Evolutionary conservation across 2,888 invertebrate genomes (phyloP), one percentile per base, ranked within the genome.

Genomic region (Oeneis ivallda): DNA sequence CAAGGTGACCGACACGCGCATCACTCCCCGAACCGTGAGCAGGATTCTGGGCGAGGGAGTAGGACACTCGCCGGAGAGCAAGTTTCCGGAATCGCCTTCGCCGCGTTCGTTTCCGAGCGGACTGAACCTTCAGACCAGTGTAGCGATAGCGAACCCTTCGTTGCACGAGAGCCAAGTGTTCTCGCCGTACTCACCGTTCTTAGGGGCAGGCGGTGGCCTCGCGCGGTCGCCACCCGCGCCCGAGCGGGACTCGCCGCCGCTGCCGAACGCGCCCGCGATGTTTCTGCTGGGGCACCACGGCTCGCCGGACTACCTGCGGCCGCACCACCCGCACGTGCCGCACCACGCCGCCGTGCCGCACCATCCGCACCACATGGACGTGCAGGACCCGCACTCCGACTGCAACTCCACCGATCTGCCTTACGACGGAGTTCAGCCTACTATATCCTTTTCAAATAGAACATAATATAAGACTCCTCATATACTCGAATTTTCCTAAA

Each of bases 111-210:
- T 94, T 76, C 96, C 96, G 62, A 96, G 97, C 66, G 96, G 97
- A 92, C 94, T 98, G 92, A 96, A 97, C 79, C 93, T 98, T 85
- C 98, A 98, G 74, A 98, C 98, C 68, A 97, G 98, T 70, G 98
- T 98, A 82, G 98, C 98, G 84, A 98, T 98, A 86, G 97, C 98
- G 68, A 98, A 98, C 89, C 98, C 98, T 67, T 96, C 97, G 83
- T 94, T 98, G 77, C 98, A 98, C 93, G 97, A 97, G 93, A 97
- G 97, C 85, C 97, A 97, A 92, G 96, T 97, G 82, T 97, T 97
- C 90, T 97, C 97, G 75, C 97, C 97, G 75, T 97, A 97, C 92
- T 96, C 96, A 81, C 97, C 97, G 75, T 97, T 97, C 93, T 97
- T 97, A 92, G 96, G 95, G 74, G 92, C 93, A 66, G 93, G 93